Conservation (phyloP, 2,797 vertebrate species). For the Protosalanx chinensis region DNA sequence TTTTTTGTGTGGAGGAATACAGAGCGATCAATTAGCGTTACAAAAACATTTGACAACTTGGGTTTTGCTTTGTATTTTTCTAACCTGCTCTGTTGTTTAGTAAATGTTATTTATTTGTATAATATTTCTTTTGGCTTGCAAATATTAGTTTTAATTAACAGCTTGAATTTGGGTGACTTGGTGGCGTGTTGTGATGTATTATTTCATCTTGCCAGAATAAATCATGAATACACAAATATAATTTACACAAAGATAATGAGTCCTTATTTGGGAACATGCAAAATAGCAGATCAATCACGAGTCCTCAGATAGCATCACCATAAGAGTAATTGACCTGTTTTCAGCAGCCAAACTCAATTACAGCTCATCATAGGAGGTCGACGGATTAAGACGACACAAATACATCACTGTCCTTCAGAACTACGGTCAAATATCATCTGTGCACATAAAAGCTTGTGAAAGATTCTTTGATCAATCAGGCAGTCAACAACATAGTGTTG, state of each 20-base stretch:
- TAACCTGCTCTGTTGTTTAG: neutral
- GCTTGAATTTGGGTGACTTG: conserved; percentile 2
- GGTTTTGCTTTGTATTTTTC: neutral
- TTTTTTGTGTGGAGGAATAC: neutral
- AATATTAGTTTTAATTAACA: conserved; percentile 14
- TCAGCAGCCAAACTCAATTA: conserved; percentile 17
- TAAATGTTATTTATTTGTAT: conserved; percentile 2
- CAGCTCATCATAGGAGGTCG: conserved; percentile 7
- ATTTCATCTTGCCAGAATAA: conserved; percentile 10
- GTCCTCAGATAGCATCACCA: conserved; percentile 21
- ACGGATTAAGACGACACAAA: neutral
- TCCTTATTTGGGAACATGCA: conserved; percentile 18
- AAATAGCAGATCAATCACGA: conserved; percentile 31
- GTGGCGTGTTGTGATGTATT: conserved; percentile 12
- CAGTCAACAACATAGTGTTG: neutral
- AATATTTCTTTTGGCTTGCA: conserved; percentile 1
- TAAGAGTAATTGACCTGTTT: conserved; percentile 25
- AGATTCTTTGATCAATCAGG: neutral
- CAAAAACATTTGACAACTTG: conserved; percentile 9
- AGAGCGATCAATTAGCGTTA: neutral
- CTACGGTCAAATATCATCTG: neutral
- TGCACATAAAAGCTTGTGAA: neutral
- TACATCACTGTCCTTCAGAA: neutral
- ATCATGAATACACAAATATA: conserved; percentile 19
- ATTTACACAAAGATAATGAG: conserved; percentile 27